Percentiles rank a stretch among this genome's conserved stretches.
Conservation (phyloP, 2,113 vertebrate species). For the Furnarius figulus region DNA sequence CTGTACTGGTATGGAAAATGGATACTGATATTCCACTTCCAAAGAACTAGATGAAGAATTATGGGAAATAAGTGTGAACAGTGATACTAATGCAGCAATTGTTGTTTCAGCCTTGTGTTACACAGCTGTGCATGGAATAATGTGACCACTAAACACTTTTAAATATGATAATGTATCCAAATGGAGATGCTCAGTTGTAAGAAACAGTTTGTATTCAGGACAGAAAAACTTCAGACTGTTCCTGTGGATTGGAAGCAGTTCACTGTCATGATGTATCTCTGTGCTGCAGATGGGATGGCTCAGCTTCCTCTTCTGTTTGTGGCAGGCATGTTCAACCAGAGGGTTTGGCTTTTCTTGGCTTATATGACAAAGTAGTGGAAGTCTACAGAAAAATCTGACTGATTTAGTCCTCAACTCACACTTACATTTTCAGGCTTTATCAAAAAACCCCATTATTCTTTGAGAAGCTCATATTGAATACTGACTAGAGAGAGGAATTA, state of each 20-base stretch:
- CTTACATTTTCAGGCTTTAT: neutral
- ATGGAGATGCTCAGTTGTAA: neutral
- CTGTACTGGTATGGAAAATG: neutral
- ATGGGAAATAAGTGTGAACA: neutral
- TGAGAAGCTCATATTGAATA: neutral
- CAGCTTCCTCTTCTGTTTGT: neutral
- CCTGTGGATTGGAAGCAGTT: neutral
- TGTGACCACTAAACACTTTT: neutral
- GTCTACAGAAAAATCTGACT: neutral
- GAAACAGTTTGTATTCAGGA: neutral
- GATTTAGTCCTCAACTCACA: too few relatives aligned
- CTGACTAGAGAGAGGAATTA: neutral
- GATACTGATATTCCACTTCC: neutral
- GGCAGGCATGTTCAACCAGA: neutral
- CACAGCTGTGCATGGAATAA: neutral
- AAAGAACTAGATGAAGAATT: neutral
- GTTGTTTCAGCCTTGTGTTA: neutral
- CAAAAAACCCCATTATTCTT: neutral
- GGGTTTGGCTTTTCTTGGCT: neutral
- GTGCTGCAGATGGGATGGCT: neutral
- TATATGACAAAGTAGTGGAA: neutral
- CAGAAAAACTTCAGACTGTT: accelerated
- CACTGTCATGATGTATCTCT: accelerated
- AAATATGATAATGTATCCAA: accelerated
- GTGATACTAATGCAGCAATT: accelerated